Conservation (phyloP, 1,140 invertebrate species). For the Drosophila kurseongensis region DNA sequence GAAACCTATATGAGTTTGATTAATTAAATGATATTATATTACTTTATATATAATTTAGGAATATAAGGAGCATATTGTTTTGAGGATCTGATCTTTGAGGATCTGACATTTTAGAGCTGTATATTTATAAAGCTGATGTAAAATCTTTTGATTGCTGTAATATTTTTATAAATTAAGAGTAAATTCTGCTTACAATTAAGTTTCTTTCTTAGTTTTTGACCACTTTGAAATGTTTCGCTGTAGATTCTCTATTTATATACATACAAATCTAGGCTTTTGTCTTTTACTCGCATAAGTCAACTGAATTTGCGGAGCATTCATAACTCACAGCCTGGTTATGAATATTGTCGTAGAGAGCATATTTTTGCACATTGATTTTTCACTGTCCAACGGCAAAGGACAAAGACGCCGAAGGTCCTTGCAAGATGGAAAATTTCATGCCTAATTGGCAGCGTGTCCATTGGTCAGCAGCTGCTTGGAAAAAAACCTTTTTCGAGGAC, state of each 20-base stretch:
- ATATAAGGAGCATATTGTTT: too few relatives aligned
- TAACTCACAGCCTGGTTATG: constrained; percentile 32
- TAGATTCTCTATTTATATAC: background rate
- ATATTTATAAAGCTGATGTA: too few relatives aligned
- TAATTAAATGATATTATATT: background rate
- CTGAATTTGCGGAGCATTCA: constrained; percentile 13
- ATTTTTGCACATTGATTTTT: constrained; percentile 49
- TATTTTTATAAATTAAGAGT: too few relatives aligned
- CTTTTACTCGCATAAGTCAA: background rate
- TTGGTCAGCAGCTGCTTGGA: constrained; percentile 43
- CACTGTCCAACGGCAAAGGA: constrained; percentile 42
- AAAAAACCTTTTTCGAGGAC: constrained; percentile 5
- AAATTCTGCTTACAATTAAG: too few relatives aligned
- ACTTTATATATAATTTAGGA: too few relatives aligned
- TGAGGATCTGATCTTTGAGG: too few relatives aligned
- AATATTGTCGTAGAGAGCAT: constrained; percentile 20
- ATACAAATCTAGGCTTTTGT: background rate
- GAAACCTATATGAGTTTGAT: too few relatives aligned
- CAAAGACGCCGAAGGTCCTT: constrained; percentile 39
- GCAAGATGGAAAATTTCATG: constrained; percentile 71
- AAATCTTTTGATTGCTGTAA: too few relatives aligned
- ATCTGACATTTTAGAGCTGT: too few relatives aligned
- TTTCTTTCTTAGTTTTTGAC: too few relatives aligned
- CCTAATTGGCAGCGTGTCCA: constrained; percentile 70
- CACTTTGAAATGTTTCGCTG: too few relatives aligned